A percentile compares a stretch with the other conserved stretches of the same genome.
These are phyloP conservation scores for Pogoniulus pusillus DNA, from an alignment of 2,797 vertebrate species.

Conservation along the genomic window DNA sequence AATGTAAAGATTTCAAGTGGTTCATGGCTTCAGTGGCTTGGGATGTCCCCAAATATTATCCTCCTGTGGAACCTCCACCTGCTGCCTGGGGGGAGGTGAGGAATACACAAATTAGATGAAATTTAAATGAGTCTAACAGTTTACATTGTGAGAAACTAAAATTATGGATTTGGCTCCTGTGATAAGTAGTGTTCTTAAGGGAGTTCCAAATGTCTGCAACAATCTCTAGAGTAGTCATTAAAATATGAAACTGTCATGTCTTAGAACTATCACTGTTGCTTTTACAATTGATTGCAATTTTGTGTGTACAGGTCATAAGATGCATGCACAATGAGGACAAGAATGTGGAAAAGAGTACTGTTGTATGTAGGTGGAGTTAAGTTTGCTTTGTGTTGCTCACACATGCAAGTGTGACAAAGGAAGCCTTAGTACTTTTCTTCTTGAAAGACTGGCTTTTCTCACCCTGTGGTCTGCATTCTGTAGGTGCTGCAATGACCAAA, in stretches of 20 bases:
- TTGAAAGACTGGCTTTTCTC: background rate
- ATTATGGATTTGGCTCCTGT: background rate
- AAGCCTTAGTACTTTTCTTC: background rate
- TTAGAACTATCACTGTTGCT: background rate
- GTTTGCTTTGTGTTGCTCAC: background rate
- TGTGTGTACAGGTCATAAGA: background rate
- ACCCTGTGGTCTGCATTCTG: background rate
- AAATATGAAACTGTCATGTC: background rate
- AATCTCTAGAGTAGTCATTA: background rate
- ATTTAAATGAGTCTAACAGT: background rate
- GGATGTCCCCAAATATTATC: constrained; percentile 89
- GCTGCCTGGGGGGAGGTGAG: constrained; percentile 90
- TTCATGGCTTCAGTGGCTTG: constrained; percentile 90
- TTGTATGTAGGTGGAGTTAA: background rate
- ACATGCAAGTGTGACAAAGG: rapidly evolving
- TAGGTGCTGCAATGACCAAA: background rate
- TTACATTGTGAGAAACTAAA: background rate
- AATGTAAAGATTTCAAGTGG: constrained; percentile 92
- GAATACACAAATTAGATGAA: background rate
- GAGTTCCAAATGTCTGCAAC: background rate
- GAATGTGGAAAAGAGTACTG: background rate
- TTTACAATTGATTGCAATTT: background rate
- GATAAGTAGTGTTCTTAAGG: background rate
- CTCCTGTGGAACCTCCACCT: constrained; percentile 87
- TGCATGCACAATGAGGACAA: background rate